Evolutionary conservation across 2,113 vertebrate species (phyloP).

Genomic region (Siniperca knerii): DNA sequence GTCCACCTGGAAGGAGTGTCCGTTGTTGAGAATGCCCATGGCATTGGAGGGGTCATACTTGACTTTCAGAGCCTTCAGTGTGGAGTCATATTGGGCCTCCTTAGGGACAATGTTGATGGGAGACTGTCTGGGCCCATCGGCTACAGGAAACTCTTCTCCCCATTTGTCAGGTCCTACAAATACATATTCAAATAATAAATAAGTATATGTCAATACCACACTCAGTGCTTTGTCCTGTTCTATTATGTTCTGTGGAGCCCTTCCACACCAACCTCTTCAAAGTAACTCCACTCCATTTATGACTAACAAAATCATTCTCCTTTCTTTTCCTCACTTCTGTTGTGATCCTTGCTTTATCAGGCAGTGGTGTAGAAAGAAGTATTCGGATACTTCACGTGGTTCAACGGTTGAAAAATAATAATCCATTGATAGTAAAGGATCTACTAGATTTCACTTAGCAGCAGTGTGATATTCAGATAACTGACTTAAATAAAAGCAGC

Average conservation of each 20-base stretch:
- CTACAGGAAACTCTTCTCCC: constrained; percentile 88
- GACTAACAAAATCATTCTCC: neutral
- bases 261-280: neutral
- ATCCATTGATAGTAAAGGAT: neutral
- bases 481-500: neutral
- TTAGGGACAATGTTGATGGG: constrained; percentile 92
- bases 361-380: neutral
- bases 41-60: constrained; percentile 88
- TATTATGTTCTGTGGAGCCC: neutral
- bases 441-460: no score
- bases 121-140: constrained; percentile 92
- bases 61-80: constrained; percentile 87
- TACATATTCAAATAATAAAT: neutral
- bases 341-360: neutral
- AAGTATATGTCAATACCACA: neutral
- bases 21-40: constrained; percentile 92
- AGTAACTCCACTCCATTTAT: neutral
- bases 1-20: constrained; percentile 93
- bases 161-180: constrained; percentile 90
- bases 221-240: neutral
- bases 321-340: neutral
- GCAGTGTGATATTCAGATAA: neutral
- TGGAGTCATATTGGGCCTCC: constrained; percentile 87
- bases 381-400: neutral
- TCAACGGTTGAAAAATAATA: neutral